Conservation (phyloP, 2,113 vertebrate genomes). For the Grammomys dolichurus region DNA sequence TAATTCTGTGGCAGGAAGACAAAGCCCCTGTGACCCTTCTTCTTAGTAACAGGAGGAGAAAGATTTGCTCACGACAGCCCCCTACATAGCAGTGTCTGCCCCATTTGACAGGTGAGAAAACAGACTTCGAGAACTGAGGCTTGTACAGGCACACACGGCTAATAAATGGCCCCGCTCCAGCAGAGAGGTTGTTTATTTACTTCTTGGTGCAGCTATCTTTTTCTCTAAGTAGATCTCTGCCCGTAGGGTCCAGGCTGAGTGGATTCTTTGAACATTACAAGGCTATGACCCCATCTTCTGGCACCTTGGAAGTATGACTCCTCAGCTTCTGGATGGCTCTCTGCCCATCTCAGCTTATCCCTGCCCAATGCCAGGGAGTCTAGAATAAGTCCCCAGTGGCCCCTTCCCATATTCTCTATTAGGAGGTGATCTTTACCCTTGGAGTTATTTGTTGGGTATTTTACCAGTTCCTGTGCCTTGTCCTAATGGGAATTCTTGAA, state of each 20-base stretch:
- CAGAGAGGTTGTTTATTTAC: background rate
- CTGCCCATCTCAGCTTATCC: background rate
- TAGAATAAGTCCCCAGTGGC: background rate
- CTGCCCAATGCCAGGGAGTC: background rate
- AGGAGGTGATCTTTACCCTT: background rate
- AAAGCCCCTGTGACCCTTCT: background rate
- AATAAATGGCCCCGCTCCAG: background rate
- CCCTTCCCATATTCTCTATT: background rate
- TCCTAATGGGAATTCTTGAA: background rate
- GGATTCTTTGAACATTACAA: background rate
- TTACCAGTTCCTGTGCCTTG: background rate
- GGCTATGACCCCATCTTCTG: background rate
- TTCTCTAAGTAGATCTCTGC: background rate
- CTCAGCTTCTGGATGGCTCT: background rate
- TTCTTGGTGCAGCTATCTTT: background rate
- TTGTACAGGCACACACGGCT: background rate
- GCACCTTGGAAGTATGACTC: background rate
- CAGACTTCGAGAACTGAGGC: background rate
- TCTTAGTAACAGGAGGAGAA: background rate
- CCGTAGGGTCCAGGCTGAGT: background rate
- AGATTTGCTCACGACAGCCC: background rate
- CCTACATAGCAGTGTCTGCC: background rate
- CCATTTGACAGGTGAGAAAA: conserved; percentile 42
- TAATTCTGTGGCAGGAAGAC: background rate
- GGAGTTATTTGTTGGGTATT: background rate